phyloP scores from a whole-genome alignment of 2,797 vertebrate genomes.

The Enteromius afrohamiltoni region DNA sequence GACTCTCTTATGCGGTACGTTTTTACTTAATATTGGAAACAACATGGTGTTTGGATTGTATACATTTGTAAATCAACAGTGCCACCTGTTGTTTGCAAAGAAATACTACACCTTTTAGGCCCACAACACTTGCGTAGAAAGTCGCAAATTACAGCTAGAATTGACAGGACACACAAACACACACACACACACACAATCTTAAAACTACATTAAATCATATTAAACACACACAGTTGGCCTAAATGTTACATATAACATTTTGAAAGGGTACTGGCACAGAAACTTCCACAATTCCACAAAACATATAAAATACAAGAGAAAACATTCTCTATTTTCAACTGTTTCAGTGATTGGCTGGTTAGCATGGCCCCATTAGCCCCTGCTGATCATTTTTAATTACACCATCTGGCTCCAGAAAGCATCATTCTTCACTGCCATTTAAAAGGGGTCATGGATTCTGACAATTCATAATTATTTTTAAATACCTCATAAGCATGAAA shows the following conservation, averaged over 20 bases:
- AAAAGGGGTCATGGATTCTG: background rate
- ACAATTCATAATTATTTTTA: background rate
- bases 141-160: background rate
- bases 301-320: background rate
- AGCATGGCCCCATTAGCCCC: background rate
- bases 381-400: background rate
- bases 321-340: background rate
- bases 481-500: background rate
- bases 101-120: background rate
- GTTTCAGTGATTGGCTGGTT: background rate
- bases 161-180: background rate
- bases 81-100: slow-evolving; percentile 35
- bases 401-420: background rate
- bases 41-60: background rate
- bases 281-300: background rate
- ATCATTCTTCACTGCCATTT: background rate
- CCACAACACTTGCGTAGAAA: background rate
- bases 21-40: background rate
- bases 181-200: background rate
- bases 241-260: too few species aligned
- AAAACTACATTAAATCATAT: background rate
- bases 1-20: background rate
- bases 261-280: background rate
- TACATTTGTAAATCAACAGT: slow-evolving; percentile 24
- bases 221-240: background rate